Evolutionary conservation across 2,888 invertebrate species (phyloP).

Genomic region (Automeris io): DNA sequence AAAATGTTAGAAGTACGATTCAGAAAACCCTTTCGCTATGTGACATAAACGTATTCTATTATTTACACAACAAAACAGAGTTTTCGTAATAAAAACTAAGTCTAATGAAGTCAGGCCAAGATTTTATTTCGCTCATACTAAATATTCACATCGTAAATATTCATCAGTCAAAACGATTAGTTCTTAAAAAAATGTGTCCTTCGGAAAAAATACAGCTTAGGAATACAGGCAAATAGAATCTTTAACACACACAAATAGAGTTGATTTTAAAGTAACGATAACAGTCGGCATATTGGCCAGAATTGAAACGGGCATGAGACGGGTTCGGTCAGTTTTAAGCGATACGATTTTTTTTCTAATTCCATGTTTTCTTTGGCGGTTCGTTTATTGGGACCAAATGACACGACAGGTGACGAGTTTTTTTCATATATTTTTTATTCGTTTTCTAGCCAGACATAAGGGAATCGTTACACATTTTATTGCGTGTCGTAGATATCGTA

Average conservation of each 20-base stretch:
- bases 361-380: slow-evolving; percentile 70
- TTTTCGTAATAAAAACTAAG: slow-evolving; percentile 46
- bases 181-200: slow-evolving; percentile 44
- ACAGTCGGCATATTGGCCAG: slow-evolving; percentile 16
- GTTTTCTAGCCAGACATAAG: slow-evolving; percentile 27
- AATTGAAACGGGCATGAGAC: slow-evolving; percentile 51
- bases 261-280: slow-evolving; percentile 11
- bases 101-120: slow-evolving; percentile 64
- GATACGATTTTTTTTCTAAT: slow-evolving; percentile 53
- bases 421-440: slow-evolving; percentile 33
- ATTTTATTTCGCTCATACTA: slow-evolving; percentile 62
- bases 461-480: slow-evolving; percentile 73
- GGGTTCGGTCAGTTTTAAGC: slow-evolving; percentile 62
- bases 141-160: slow-evolving; percentile 72
- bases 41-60: slow-evolving; percentile 31
- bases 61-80: slow-evolving; percentile 47
- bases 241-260: slow-evolving; percentile 15
- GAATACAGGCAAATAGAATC: slow-evolving; percentile 14
- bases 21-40: too few species aligned
- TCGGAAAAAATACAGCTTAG: slow-evolving; percentile 25
- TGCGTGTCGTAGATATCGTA: slow-evolving; percentile 57
- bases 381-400: slow-evolving; percentile 72
- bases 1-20: too few species aligned
- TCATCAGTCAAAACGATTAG: slow-evolving; percentile 69
- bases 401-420: slow-evolving; percentile 74